Evolutionary conservation across 1,140 invertebrate species (phyloP).

Genomic region (Drosophila ananassae): DNA sequence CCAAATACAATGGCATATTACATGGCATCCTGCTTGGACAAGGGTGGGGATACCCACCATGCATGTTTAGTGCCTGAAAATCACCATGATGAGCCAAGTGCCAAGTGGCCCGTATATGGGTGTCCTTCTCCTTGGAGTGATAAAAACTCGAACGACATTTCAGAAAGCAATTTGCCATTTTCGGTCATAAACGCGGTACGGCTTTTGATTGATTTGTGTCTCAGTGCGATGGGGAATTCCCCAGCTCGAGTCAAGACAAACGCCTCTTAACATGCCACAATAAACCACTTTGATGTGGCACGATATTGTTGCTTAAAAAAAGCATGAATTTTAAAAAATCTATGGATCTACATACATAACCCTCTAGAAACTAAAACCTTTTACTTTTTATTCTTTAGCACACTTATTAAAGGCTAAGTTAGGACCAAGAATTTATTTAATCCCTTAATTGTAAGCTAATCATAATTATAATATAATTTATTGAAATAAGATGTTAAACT

Average conservation of each 20-base stretch:
- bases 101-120: conserved; percentile 40
- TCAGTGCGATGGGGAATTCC: conserved; percentile 5
- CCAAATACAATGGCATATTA: conserved; percentile 67
- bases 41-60: conserved; percentile 18
- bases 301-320: conserved; percentile 12
- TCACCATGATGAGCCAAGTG: conserved; percentile 67
- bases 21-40: conserved; percentile 54
- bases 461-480: not conserved
- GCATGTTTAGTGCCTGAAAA: conserved; percentile 71
- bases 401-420: too few relatives aligned
- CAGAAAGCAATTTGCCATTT: conserved; percentile 74
- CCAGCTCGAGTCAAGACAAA: conserved; percentile 30
- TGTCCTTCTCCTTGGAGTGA: conserved; percentile 16
- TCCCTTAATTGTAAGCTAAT: not conserved
- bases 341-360: not conserved
- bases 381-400: too few relatives aligned
- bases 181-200: conserved; percentile 63
- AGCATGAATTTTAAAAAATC: conserved; percentile 20
- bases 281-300: conserved; percentile 50
- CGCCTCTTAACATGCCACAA: conserved; percentile 33
- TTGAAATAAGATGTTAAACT: not conserved
- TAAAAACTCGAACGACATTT: conserved; percentile 59
- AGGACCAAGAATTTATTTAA: too few relatives aligned
- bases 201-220: conserved; percentile 76
- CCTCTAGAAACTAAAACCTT: too few relatives aligned